These are phyloP conservation scores for Clupea harengus DNA, from an alignment of 2,113 vertebrate genomes.

Conservation along the genomic window DNA sequence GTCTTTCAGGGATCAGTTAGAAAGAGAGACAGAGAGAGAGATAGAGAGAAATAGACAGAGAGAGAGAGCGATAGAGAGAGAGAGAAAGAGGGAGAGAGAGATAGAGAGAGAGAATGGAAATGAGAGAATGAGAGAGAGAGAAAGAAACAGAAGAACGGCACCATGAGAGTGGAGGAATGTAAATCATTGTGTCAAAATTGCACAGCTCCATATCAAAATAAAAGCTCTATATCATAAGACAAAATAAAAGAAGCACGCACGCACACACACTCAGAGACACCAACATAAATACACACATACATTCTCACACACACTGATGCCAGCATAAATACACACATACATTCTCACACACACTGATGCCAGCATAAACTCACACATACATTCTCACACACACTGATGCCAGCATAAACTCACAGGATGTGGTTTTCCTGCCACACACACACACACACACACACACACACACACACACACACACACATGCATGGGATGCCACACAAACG, in stretches of 20 bases:
- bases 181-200: too few relatives aligned
- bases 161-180: too few relatives aligned
- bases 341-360: slow-evolving; percentile 22
- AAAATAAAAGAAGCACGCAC: neutral
- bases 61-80: neutral
- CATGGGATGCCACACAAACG: neutral
- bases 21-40: too few relatives aligned
- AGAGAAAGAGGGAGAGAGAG: neutral
- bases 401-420: slow-evolving; percentile 14
- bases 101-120: neutral
- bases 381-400: neutral
- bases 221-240: neutral
- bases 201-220: too few relatives aligned
- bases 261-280: neutral
- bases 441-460: too few relatives aligned
- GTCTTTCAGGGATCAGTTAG: too few relatives aligned
- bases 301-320: neutral
- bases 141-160: neutral
- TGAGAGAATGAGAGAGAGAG: neutral
- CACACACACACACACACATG: too few relatives aligned
- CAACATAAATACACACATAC: neutral
- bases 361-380: neutral
- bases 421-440: neutral
- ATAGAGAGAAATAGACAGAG: neutral
- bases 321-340: neutral